These are phyloP conservation scores for Natator depressus DNA, from an alignment of 2,113 vertebrate species.

Conservation along the genomic window DNA sequence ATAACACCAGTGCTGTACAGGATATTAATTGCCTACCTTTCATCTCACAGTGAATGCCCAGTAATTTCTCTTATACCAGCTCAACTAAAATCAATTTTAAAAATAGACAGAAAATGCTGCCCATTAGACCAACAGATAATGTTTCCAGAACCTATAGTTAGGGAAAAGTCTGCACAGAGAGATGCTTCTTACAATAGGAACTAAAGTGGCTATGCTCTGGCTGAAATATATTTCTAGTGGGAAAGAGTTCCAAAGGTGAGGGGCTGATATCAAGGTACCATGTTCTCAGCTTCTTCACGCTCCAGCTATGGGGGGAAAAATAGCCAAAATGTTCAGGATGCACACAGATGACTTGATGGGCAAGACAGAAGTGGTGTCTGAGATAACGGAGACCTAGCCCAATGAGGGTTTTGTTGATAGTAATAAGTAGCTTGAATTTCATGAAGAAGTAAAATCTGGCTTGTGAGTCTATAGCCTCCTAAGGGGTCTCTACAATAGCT, in stretches of 20 bases:
- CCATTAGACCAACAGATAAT: neutral
- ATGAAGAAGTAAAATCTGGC: neutral
- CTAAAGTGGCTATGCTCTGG: neutral
- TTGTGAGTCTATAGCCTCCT: conserved; percentile 9
- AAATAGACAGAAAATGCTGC: neutral
- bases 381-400: neutral
- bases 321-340: neutral
- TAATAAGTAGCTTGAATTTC: neutral
- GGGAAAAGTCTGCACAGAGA: neutral
- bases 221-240: neutral
- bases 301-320: neutral
- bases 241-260: neutral
- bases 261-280: neutral
- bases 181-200: neutral
- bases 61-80: neutral
- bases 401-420: neutral
- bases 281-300: neutral
- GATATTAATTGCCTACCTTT: neutral
- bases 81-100: neutral
- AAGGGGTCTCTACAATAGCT: neutral
- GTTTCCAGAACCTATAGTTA: neutral
- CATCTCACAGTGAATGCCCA: rapidly evolving
- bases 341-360: neutral
- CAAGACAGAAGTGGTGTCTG: neutral
- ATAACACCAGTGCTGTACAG: neutral